phyloP scores from a whole-genome alignment of 2,113 vertebrate genomes.

The Ginglymostoma cirratum region DNA sequence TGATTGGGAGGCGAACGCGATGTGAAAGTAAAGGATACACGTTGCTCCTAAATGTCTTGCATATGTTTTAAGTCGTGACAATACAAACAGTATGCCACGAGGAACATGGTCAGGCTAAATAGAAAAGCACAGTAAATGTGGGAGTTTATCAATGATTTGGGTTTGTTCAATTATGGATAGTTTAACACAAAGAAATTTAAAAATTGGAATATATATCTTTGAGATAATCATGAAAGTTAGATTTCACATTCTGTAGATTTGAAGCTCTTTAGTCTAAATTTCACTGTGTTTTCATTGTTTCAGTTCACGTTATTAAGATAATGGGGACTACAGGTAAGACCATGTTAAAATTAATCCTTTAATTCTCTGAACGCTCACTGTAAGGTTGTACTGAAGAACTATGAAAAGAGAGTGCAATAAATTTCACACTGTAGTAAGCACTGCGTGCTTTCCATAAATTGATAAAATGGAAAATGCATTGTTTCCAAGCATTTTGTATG shows the following conservation, averaged over 20 bases:
- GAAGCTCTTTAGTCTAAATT: neutral
- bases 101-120: neutral
- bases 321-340: neutral
- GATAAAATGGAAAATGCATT: neutral
- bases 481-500: neutral
- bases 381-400: neutral
- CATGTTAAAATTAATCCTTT: neutral
- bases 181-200: neutral
- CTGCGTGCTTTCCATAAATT: neutral
- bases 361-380: neutral
- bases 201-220: neutral
- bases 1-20: neutral
- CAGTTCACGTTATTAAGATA: neutral
- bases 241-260: neutral
- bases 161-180: neutral
- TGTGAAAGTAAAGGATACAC: neutral
- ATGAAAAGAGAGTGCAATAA: neutral
- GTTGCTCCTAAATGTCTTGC: neutral
- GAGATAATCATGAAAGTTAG: neutral
- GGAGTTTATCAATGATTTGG: neutral
- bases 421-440: neutral
- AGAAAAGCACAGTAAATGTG: neutral
- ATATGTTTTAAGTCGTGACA: neutral
- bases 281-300: neutral
- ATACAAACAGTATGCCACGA: neutral